Evolutionary conservation across 2,888 invertebrate species (phyloP).

Genomic region (Apotomis capreana): DNA sequence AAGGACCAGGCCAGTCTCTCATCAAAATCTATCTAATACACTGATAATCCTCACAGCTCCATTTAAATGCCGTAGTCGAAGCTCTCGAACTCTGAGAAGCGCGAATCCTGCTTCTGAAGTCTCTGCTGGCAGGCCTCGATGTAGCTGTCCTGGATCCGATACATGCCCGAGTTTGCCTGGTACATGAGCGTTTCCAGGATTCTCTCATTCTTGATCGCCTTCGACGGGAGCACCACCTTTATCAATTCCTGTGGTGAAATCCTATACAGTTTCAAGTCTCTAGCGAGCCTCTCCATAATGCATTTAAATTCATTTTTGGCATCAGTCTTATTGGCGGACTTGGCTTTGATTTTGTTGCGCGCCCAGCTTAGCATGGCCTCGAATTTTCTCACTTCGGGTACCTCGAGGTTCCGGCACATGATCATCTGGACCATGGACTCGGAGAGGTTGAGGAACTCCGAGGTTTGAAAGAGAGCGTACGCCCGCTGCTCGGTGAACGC

Average conservation of each 20-base stretch:
- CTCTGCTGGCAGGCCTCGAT: constrained; percentile 94
- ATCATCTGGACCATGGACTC: constrained; percentile 98
- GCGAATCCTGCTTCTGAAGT: constrained; percentile 94
- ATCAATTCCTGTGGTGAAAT: constrained; percentile 97
- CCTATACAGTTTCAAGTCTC: constrained; percentile 94
- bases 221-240: constrained; percentile 95
- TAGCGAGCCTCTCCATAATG: constrained; percentile 95
- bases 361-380: constrained; percentile 97
- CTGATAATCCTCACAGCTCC: constrained; percentile 80
- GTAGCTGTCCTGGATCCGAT: constrained; percentile 94
- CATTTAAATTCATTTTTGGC: constrained; percentile 95
- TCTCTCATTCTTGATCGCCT: constrained; percentile 95
- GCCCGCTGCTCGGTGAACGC: constrained; percentile 95
- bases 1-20: constrained; percentile 73
- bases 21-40: constrained; percentile 79
- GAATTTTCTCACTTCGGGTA: constrained; percentile 94
- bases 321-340: constrained; percentile 90
- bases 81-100: constrained; percentile 91
- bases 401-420: constrained; percentile 95
- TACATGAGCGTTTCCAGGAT: constrained; percentile 96
- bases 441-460: constrained; percentile 93
- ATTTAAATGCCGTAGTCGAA: constrained; percentile 89
- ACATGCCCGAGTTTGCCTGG: constrained; percentile 96
- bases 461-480: constrained; percentile 91
- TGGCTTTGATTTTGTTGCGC: constrained; percentile 90